Evolutionary conservation across 1,140 invertebrate species (phyloP), one percentile per base, ranked within the genome.

Genomic region (Ceratitis capitata): DNA sequence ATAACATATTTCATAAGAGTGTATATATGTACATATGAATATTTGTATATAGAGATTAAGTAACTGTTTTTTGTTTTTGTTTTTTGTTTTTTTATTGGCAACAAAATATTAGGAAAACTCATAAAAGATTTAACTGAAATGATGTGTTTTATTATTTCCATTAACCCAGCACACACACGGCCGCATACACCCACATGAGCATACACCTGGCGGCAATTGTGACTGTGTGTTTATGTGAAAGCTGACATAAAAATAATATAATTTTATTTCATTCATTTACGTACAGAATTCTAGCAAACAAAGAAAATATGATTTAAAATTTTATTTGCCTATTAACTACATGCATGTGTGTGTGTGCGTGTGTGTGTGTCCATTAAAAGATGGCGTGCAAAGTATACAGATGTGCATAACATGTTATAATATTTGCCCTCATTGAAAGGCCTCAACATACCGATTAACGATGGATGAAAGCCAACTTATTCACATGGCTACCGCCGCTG

Each of bases 231-330:
- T 19, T 6, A 10, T 61, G 51, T 0, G 26, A 29, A 6, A 32
- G 58, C 29, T 6, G 14, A 19, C 16, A n/a, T n/a, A n/a, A n/a
- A n/a, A n/a, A n/a, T n/a, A 69, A 39, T 69, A 39, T 69, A 32
- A 29, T 35, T 69, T 69, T 19, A 69, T 69, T 69, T 26, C 58
- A 7, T 49, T 12, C 51, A 69, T 69, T 69, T 39, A 35, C 26
- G 32, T 14, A 14, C 39, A 35, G 32, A 69, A 69, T 39, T 14
- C 61, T 39, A 7, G 6, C 61, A 69, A 53, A 69, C 12, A 69
- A 69, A 69, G 61, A n/a, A 69, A 39, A 6, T 69, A 19, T 69
- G 39, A 69, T 69, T 69, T 69, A 19, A 69, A 69, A 69, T 39
- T 69, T 39, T 32, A 39, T 32, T n/a, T 69, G 61, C 26, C 58